phyloP scores from a whole-genome alignment of 2,888 invertebrate species.

The Liopterus haemorrhoidalis region DNA sequence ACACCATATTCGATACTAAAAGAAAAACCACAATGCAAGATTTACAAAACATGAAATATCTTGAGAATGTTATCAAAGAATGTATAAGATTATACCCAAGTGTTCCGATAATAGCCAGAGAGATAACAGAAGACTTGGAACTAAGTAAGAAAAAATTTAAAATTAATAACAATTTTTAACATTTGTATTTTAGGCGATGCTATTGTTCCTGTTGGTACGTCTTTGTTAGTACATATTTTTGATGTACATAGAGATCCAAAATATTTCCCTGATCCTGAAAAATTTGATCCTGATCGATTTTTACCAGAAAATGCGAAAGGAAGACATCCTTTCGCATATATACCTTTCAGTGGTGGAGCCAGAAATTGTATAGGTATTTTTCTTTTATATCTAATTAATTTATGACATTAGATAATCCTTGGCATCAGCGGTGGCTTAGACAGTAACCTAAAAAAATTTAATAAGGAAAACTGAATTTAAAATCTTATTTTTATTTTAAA shows the following conservation, averaged over 20 bases:
- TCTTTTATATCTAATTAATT: conserved; percentile 29
- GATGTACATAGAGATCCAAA: conserved; percentile 60
- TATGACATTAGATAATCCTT: no score
- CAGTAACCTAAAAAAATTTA: no score
- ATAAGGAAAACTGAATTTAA: no score
- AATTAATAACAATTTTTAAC: neutral
- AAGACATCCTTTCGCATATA: conserved; percentile 58
- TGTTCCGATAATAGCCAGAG: conserved; percentile 57
- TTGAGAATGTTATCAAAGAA: conserved; percentile 63
- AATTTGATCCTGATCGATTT: conserved; percentile 67
- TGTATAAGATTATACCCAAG: conserved; percentile 59
- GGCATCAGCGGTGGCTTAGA: no score
- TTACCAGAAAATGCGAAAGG: conserved; percentile 51
- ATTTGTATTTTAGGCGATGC: conserved; percentile 44
- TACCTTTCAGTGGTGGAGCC: conserved; percentile 64
- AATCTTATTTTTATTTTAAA: no score
- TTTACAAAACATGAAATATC: conserved; percentile 55
- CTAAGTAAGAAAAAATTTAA: conserved; percentile 13
- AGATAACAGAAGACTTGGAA: conserved; percentile 46
- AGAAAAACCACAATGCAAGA: conserved; percentile 51
- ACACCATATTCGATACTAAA: conserved; percentile 45
- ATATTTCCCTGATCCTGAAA: conserved; percentile 58
- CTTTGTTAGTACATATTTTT: conserved; percentile 53
- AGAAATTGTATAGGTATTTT: conserved; percentile 62
- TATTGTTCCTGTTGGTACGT: conserved; percentile 48